phyloP scores from a whole-genome alignment of 2,113 vertebrate species.

The Cryptoleucopteryx plumbea region DNA sequence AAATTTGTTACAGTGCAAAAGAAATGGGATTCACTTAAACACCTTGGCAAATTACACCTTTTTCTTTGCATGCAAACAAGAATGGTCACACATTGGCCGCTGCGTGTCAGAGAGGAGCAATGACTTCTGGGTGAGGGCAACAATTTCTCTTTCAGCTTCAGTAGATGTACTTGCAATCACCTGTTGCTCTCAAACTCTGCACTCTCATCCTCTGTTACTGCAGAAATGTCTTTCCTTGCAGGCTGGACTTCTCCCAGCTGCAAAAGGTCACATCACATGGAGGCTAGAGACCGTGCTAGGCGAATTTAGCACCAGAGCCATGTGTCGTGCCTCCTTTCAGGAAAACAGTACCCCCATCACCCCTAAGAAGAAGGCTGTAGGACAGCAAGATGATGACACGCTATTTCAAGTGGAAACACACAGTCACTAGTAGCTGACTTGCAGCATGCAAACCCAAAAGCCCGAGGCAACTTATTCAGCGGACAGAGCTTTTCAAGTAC shows the following conservation, averaged over 20 bases:
- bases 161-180: not conserved
- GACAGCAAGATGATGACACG: not conserved
- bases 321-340: not conserved
- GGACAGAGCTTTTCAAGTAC: not conserved
- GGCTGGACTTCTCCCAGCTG: not conserved
- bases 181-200: not conserved
- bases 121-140: not conserved
- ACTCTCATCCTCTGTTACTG: not conserved
- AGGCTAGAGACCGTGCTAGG: not conserved
- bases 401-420: not conserved
- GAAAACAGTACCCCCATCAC: not conserved
- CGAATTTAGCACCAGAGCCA: not conserved
- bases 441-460: not conserved
- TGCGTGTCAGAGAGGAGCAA: accelerated
- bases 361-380: not conserved
- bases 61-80: not conserved
- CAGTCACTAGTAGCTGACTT: not conserved
- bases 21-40: not conserved
- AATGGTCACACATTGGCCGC: not conserved
- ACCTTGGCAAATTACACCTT: not conserved
- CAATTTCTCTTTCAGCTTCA: not conserved
- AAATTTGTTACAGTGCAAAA: not conserved
- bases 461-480: not conserved
- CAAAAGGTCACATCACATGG: not conserved
- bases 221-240: not conserved